Conservation (phyloP, 2,888 invertebrate species). For the Griposia aprilina region DNA sequence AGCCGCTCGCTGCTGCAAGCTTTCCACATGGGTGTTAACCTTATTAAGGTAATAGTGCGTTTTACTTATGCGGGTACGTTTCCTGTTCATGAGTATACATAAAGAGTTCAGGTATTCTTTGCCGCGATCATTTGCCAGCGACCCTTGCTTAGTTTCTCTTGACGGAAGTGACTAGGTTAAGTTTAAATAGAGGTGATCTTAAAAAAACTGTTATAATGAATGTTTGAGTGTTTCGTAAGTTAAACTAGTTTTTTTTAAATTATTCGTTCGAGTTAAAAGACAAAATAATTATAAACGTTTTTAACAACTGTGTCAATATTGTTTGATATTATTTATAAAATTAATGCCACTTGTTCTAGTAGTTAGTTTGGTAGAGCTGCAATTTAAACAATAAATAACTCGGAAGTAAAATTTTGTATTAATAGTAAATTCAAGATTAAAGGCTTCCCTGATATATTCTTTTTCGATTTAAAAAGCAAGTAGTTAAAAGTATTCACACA, state of each 20-base stretch:
- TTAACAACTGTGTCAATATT: slow-evolving; percentile 12
- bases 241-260: not conserved
- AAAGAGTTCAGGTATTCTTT: too few species aligned
- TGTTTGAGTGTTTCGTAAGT: not conserved
- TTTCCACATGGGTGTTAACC: too few species aligned
- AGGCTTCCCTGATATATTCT: not conserved
- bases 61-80: too few species aligned
- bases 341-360: not conserved
- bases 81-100: too few species aligned
- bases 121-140: too few species aligned
- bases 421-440: not conserved
- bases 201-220: too few species aligned
- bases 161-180: not conserved
- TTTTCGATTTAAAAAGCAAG: not conserved
- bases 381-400: not conserved
- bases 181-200: too few species aligned
- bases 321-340: not conserved
- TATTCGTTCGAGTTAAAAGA: not conserved
- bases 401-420: not conserved
- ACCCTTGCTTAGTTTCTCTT: not conserved
- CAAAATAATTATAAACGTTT: not conserved
- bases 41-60: too few species aligned
- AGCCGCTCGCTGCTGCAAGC: too few species aligned
- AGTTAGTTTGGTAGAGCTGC: not conserved
- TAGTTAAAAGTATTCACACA: not conserved